A percentile compares a stretch with the other conserved stretches of the same genome.
These are phyloP conservation scores for Oreocharis arfaki DNA, from an alignment of 2,113 vertebrate genomes.

Conservation along the genomic window DNA sequence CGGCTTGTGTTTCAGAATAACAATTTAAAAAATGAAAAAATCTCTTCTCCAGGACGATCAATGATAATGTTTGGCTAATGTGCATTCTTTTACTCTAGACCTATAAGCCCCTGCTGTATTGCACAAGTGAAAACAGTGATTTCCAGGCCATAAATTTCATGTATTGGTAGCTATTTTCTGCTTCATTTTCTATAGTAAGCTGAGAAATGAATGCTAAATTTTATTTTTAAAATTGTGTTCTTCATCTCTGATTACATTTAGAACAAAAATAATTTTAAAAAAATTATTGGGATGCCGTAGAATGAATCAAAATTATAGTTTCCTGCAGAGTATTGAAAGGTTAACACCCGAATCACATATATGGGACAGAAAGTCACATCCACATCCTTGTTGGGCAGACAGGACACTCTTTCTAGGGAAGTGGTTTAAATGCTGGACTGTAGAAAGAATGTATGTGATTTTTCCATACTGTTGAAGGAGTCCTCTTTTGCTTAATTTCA, in stretches of 20 bases:
- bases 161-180: neutral
- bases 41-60: neutral
- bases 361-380: neutral
- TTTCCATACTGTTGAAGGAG: neutral
- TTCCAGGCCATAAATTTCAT: neutral
- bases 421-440: neutral
- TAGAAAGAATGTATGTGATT: neutral
- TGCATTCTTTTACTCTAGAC: neutral
- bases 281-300: neutral
- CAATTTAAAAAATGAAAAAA: neutral
- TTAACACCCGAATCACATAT: neutral
- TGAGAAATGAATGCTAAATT: neutral
- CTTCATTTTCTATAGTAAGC: neutral
- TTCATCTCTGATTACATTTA: neutral
- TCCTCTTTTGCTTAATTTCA: neutral
- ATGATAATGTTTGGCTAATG: neutral
- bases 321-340: neutral
- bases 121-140: neutral
- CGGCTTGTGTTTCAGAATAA: neutral
- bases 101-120: neutral
- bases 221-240: neutral
- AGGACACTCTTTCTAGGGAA: neutral
- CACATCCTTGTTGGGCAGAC: accelerated
- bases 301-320: neutral
- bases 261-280: neutral